Evolutionary conservation across 2,888 invertebrate species (phyloP).

Genomic region (Drepana falcataria): DNA sequence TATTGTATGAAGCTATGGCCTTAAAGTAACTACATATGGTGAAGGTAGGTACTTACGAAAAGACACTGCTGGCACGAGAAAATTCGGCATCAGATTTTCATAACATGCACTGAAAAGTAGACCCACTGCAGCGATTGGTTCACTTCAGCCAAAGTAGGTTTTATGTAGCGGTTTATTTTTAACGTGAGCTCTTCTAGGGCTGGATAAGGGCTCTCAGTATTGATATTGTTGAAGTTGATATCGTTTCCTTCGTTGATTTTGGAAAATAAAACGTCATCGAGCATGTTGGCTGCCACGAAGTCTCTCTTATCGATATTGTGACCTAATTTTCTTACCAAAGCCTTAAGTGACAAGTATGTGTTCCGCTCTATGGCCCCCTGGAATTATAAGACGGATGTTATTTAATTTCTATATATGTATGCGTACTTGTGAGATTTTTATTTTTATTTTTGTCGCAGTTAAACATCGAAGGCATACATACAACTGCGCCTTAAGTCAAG

Average conservation of each 20-base stretch:
- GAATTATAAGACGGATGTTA: slow-evolving; percentile 12
- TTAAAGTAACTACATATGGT: too few relatives aligned
- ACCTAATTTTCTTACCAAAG: slow-evolving; percentile 37
- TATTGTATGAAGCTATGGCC: too few relatives aligned
- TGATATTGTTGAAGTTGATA: slow-evolving; percentile 61
- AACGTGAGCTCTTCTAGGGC: slow-evolving; percentile 35
- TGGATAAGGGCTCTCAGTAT: slow-evolving; percentile 42
- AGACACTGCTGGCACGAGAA: slow-evolving; percentile 52
- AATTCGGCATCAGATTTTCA: slow-evolving; percentile 40
- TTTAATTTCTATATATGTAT: too few relatives aligned
- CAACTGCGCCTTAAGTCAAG: too few relatives aligned
- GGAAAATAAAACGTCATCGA: slow-evolving; percentile 36
- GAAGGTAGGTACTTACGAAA: slow-evolving; percentile 49
- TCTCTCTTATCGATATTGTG: slow-evolving; percentile 40
- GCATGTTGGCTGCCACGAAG: slow-evolving; percentile 31
- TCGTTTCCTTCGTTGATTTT: slow-evolving; percentile 36
- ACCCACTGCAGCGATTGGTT: slow-evolving; percentile 52
- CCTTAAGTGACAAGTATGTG: slow-evolving; percentile 36
- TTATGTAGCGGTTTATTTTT: slow-evolving; percentile 54
- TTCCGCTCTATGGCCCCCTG: slow-evolving; percentile 57
- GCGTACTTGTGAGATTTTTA: too few relatives aligned
- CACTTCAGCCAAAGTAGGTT: slow-evolving; percentile 51
- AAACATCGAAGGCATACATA: too few relatives aligned
- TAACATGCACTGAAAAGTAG: slow-evolving; percentile 47
- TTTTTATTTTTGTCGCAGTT: too few relatives aligned